Conservation (phyloP, 2,888 invertebrate genomes). For the Volucella bombylans region DNA sequence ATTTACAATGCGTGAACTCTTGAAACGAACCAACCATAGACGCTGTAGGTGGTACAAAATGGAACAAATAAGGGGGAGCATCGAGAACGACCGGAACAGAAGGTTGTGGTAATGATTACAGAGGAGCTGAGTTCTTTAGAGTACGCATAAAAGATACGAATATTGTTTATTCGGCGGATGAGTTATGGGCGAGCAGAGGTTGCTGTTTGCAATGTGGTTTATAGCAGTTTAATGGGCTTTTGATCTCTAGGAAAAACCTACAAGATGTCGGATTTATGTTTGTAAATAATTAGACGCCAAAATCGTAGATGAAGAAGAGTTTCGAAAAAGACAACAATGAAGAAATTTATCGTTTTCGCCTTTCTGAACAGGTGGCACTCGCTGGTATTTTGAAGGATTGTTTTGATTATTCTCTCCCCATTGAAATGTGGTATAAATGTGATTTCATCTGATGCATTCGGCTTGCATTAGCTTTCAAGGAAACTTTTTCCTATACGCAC, state of each 20-base stretch:
- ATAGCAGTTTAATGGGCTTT: slow-evolving; percentile 65
- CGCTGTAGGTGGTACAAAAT: slow-evolving; percentile 62
- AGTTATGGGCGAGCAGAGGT: slow-evolving; percentile 55
- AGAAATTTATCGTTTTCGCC: slow-evolving; percentile 11
- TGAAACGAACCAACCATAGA: slow-evolving; percentile 41
- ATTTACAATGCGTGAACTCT: slow-evolving; percentile 61
- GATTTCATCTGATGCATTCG: slow-evolving; percentile 20
- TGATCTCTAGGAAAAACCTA: slow-evolving; percentile 56
- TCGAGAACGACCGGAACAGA: slow-evolving; percentile 47
- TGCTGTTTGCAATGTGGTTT: slow-evolving; percentile 57
- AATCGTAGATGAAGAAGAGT: neutral
- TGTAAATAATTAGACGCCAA: slow-evolving; percentile 50
- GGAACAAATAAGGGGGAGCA: slow-evolving; percentile 40
- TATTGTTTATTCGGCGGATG: slow-evolving; percentile 59
- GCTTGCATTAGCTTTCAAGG: slow-evolving; percentile 1
- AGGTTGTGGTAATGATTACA: slow-evolving; percentile 67
- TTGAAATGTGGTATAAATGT: slow-evolving; percentile 12
- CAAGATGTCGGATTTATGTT: slow-evolving; percentile 56
- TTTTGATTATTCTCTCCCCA: slow-evolving; percentile 10
- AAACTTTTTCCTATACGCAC: neutral
- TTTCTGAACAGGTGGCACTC: slow-evolving; percentile 32
- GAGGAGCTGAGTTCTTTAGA: slow-evolving; percentile 16
- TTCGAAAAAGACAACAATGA: slow-evolving; percentile 4
- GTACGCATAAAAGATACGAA: neutral
- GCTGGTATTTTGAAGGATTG: slow-evolving; percentile 1